These are phyloP conservation scores for Dryobota labecula DNA, from an alignment of 2,888 invertebrate genomes.

Conservation along the genomic window DNA sequence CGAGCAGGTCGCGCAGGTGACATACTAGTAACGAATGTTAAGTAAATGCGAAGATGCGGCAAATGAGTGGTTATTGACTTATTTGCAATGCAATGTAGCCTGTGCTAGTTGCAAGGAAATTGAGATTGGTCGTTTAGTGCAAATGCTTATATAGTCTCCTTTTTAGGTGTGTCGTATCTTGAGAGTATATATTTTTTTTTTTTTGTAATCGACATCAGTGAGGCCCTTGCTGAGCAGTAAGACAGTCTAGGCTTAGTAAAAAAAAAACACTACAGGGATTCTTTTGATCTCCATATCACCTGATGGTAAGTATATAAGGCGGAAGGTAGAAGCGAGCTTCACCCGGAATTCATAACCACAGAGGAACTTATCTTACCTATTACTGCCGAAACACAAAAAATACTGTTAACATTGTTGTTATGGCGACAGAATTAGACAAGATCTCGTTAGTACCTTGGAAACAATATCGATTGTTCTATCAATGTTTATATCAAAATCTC, in stretches of 20 bases:
- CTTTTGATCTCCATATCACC: no score
- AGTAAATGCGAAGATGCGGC: slow-evolving; percentile 34
- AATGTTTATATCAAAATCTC: background rate
- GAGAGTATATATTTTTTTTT: background rate
- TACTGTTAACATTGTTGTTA: no score
- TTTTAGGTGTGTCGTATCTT: background rate
- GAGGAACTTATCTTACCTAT: no score
- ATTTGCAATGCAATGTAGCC: slow-evolving; percentile 34
- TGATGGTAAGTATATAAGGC: no score
- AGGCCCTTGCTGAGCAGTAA: no score
- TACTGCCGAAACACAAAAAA: no score
- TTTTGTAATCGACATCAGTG: no score
- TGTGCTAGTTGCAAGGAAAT: slow-evolving; percentile 7
- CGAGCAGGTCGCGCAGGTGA: slow-evolving; percentile 44
- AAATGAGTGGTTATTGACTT: slow-evolving; percentile 43
- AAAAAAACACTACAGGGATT: no score
- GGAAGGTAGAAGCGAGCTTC: no score
- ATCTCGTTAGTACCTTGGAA: background rate
- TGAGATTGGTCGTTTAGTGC: background rate
- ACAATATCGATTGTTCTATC: background rate
- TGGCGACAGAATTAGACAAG: no score
- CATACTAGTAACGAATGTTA: slow-evolving; percentile 48
- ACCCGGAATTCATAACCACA: no score
- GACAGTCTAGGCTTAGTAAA: no score
- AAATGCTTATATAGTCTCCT: background rate